phyloP scores from a whole-genome alignment of 2,113 vertebrate genomes.

The Xenus cinereus region DNA sequence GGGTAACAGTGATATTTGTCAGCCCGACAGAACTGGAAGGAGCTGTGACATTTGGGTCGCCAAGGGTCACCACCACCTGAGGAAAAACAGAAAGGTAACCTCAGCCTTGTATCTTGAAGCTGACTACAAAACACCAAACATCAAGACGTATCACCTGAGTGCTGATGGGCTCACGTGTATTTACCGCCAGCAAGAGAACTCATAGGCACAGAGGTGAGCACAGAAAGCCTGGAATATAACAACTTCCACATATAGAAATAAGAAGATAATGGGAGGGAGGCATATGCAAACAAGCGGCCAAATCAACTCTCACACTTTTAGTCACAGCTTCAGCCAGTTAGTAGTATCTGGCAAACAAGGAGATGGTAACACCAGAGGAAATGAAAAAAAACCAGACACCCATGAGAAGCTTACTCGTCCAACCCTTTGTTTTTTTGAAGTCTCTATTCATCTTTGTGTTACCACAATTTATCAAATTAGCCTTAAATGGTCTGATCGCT shows the following conservation, averaged over 20 bases:
- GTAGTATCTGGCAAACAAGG: neutral
- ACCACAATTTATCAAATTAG: neutral
- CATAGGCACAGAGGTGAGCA: neutral
- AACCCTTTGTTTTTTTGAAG: neutral
- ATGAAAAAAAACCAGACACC: neutral
- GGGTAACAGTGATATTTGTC: conserved; percentile 92
- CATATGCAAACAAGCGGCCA: neutral
- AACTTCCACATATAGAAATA: rapidly evolving
- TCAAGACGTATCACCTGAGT: neutral
- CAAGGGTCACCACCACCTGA: conserved; percentile 93
- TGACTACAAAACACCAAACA: neutral
- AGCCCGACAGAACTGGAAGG: conserved; percentile 86
- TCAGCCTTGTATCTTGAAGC: rapidly evolving
- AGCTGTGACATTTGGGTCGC: conserved; percentile 80
- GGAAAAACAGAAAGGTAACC: neutral
- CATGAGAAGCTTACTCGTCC: neutral
- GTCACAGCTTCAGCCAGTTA: neutral
- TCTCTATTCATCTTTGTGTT: neutral
- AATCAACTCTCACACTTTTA: neutral
- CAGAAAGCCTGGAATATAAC: neutral
- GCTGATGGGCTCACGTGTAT: neutral
- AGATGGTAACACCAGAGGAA: neutral
- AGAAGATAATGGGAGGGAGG: neutral
- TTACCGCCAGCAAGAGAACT: neutral
- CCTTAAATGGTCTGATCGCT: neutral